Base-by-base conservation (phyloP, 2,888 invertebrate species). In the Steinernema carpocapsae region DNA sequence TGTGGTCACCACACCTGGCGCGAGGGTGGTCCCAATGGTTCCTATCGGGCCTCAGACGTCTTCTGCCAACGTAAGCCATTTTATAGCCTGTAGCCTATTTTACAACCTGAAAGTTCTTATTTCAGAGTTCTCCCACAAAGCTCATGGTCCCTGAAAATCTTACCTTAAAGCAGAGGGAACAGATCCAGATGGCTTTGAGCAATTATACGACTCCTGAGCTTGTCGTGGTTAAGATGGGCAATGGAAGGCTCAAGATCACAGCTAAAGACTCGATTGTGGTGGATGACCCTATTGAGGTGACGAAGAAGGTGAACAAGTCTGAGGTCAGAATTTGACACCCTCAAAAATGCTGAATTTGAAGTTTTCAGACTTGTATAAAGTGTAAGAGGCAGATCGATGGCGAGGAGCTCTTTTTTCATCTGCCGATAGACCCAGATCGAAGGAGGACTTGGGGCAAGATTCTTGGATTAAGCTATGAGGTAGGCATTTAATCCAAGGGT, bases 391-490 rank as follows among this genome's bases (percentile, higher is more conserved):
- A 26, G 26, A 80, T 83, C 46, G 77, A 73, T n/a, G 19, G 56
- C 0, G 78, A 78, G 0, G 83, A 83, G 72, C 78, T 83, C 78
- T 80, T 79, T 73, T 71, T 83, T 71, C 81, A 82, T 59, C 80
- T 82, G 45, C 83, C 83, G 14, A 79, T 80, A n/a, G 80, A 81
- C 51, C 70, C 81, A 56, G 83, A 83, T 77, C 70, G 82, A 26
- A 73, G 83, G 4, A 51, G 83, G 19, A 77, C 81, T 24, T 83
- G 83, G 83, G 82, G 80, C 32, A 82, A 79, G 72, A 52, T 80
- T 7, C 77, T 83, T 24, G 83, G 83, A 6, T 82, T 83, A 77
- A 77, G 79, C 59, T 82, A 83, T 74, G 77, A 77, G 56, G 83
- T 77, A n/a, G 29, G 43, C 51, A 14, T 43, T 43, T 43, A 12